These are phyloP conservation scores for Ctenicera cuprea DNA, from an alignment of 2,888 invertebrate genomes.

Conservation along the genomic window DNA sequence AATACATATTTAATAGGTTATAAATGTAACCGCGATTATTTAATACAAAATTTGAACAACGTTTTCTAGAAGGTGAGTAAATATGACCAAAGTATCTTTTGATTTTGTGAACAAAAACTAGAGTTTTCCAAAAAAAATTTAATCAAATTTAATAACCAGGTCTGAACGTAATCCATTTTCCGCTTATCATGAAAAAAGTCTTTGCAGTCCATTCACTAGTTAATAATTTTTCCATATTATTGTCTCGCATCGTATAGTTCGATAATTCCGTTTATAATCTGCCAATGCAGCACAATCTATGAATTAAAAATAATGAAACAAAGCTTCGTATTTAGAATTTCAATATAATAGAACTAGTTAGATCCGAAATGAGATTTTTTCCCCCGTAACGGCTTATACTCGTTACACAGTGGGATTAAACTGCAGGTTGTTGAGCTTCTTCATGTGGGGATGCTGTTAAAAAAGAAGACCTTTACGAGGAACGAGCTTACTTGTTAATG, in stretches of 20 bases:
- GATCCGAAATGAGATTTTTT: slow-evolving; percentile 27
- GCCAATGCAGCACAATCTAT: background rate
- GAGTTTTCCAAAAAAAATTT: too few relatives aligned
- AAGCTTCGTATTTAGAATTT: background rate
- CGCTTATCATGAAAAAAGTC: too few relatives aligned
- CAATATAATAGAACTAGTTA: slow-evolving; percentile 19
- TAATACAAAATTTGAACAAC: too few relatives aligned
- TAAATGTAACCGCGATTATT: too few relatives aligned
- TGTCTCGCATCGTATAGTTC: background rate
- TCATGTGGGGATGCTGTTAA: slow-evolving; percentile 37
- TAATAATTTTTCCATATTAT: too few relatives aligned
- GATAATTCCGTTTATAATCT: background rate
- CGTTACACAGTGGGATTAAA: slow-evolving; percentile 35
- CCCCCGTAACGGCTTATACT: slow-evolving; percentile 40
- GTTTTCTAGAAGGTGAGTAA: too few relatives aligned
- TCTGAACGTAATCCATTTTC: too few relatives aligned
- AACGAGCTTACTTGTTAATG: slow-evolving; percentile 43
- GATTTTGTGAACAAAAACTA: too few relatives aligned
- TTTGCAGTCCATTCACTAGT: too few relatives aligned
- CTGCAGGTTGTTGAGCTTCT: slow-evolving; percentile 19
- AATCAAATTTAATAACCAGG: too few relatives aligned
- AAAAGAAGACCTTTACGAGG: slow-evolving; percentile 32
- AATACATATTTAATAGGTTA: too few relatives aligned
- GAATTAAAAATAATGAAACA: slow-evolving; percentile 1
- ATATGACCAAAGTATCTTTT: too few relatives aligned